Evolutionary conservation across 1,140 invertebrate genomes (phyloP).

Genomic region (Plectrocnemia conspersa): DNA sequence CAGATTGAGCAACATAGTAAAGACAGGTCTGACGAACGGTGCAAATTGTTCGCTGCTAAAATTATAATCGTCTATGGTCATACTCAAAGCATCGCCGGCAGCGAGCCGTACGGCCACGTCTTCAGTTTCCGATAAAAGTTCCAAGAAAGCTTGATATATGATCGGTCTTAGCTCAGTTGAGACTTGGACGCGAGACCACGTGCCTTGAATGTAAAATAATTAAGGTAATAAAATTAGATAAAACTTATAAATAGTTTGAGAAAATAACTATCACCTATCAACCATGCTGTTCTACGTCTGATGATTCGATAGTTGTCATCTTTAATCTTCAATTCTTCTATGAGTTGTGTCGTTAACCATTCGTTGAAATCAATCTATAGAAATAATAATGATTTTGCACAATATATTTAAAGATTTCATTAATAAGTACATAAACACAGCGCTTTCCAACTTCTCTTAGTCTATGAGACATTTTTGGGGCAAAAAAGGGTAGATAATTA

Average conservation of each 20-base stretch:
- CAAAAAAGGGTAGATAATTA: no score
- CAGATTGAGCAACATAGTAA: slow-evolving; percentile 75
- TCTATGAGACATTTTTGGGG: no score
- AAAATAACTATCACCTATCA: slow-evolving; percentile 57
- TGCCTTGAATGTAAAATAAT: slow-evolving; percentile 46
- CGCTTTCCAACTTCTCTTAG: no score
- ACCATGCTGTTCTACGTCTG: slow-evolving; percentile 79
- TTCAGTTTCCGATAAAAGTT: slow-evolving; percentile 65
- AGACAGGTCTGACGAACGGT: slow-evolving; percentile 72
- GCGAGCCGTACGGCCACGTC: slow-evolving; percentile 83
- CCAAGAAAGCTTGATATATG: slow-evolving; percentile 74
- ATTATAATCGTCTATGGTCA: slow-evolving; percentile 87
- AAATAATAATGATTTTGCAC: slow-evolving; percentile 9
- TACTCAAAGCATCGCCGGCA: slow-evolving; percentile 70
- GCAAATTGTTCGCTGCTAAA: slow-evolving; percentile 82
- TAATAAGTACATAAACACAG: no score
- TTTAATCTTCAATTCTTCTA: slow-evolving; percentile 76
- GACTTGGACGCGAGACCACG: slow-evolving; percentile 85
- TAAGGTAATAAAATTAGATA: not conserved
- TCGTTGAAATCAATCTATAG: slow-evolving; percentile 80
- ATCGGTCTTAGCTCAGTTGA: slow-evolving; percentile 70
- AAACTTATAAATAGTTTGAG: not conserved
- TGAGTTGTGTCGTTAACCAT: slow-evolving; percentile 82
- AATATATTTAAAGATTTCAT: no score
- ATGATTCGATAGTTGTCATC: slow-evolving; percentile 85